Percentiles rank a stretch among this genome's conserved stretches.
Conservation (phyloP, 2,888 invertebrate genomes). For the Leptinotarsa tumamoca region DNA sequence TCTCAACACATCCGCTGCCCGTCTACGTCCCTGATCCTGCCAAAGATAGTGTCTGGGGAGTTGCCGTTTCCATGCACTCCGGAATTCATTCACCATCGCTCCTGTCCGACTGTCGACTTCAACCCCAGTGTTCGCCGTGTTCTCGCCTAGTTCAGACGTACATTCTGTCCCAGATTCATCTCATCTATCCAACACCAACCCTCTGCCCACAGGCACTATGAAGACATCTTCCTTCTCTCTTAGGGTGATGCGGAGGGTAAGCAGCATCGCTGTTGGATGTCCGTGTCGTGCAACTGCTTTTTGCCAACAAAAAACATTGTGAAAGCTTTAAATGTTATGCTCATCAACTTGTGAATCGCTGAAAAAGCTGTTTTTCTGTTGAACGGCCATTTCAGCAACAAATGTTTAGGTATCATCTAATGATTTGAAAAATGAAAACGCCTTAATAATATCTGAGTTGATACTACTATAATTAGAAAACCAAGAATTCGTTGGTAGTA, state of each 20-base stretch:
- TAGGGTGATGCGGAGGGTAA: slow-evolving; percentile 83
- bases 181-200: slow-evolving; percentile 29
- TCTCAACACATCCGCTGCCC: background rate
- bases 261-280: slow-evolving; percentile 61
- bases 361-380: background rate
- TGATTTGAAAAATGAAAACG: too few relatives aligned
- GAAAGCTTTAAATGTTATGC: slow-evolving; percentile 17
- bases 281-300: slow-evolving; percentile 31
- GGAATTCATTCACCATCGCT: slow-evolving; percentile 18
- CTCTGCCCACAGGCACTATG: slow-evolving; percentile 68
- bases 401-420: too few relatives aligned
- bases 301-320: background rate
- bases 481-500: too few relatives aligned
- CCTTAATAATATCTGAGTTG: too few relatives aligned
- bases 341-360: background rate
- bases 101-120: slow-evolving; percentile 23
- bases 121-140: slow-evolving; percentile 52
- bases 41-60: slow-evolving; percentile 27
- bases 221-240: slow-evolving; percentile 84
- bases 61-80: slow-evolving; percentile 34
- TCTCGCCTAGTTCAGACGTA: slow-evolving; percentile 46
- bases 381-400: too few relatives aligned
- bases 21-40: slow-evolving; percentile 7
- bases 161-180: slow-evolving; percentile 31
- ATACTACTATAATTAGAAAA: too few relatives aligned